Evolutionary conservation across 2,113 vertebrate species (phyloP).

Genomic region (Stegastes partitus): DNA sequence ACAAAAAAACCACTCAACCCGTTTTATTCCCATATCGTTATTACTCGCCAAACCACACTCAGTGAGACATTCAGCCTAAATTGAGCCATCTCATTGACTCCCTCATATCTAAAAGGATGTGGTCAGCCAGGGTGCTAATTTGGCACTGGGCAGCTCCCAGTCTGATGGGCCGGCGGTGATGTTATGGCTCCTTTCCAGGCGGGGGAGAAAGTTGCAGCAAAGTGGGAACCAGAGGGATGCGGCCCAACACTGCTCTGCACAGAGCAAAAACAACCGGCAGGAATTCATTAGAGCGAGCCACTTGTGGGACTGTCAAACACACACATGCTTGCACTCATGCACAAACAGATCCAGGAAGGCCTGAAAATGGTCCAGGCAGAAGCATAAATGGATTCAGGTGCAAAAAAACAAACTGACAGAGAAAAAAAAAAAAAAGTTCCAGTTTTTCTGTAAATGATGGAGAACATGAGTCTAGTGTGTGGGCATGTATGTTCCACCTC

Average conservation of each 20-base stretch:
- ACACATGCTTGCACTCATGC: conserved; percentile 14
- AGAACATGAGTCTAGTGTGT: neutral
- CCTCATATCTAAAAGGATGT: conserved; percentile 13
- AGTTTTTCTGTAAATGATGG: neutral
- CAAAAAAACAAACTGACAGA: conserved; percentile 14
- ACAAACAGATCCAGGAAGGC: neutral
- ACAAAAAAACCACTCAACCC: too few species aligned
- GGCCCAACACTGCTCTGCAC: conserved; percentile 31
- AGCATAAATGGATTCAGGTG: conserved; percentile 10
- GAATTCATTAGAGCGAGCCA: conserved; percentile 46
- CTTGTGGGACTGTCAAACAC: conserved; percentile 23
- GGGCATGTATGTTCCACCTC: neutral
- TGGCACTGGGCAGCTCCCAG: conserved; percentile 33
- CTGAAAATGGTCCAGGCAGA: conserved; percentile 18
- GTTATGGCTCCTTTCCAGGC: conserved; percentile 56
- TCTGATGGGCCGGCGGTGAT: conserved; percentile 27
- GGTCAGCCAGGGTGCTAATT: conserved; percentile 37
- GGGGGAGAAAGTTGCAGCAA: conserved; percentile 12
- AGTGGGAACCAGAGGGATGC: conserved; percentile 40
- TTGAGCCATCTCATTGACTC: conserved; percentile 16
- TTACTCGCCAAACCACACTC: too few species aligned
- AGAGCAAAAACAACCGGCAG: conserved; percentile 44
- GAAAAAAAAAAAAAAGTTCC: conserved; percentile 1
- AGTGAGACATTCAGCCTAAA: neutral
- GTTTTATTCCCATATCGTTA: too few species aligned